Evolutionary conservation across 2,888 invertebrate species (phyloP), one percentile per base, ranked within the genome.

Genomic region (Osmoderma eremita): DNA sequence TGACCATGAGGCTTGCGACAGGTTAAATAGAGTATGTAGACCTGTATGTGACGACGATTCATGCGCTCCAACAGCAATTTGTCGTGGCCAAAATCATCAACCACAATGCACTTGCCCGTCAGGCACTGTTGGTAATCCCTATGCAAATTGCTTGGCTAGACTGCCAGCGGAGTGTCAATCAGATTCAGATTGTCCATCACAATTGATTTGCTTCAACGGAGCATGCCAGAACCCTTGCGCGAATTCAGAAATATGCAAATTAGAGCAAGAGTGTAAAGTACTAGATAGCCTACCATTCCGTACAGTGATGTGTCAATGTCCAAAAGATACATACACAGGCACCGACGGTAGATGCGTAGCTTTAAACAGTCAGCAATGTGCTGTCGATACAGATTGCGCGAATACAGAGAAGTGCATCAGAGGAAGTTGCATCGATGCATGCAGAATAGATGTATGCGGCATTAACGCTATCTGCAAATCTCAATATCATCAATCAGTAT

Each of bases 231-330:
- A 95, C 81, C 91, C 94, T 3, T 96, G 95, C 76, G 82, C 87
- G 10, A 81, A 86, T 3, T 87, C 88, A 6, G 88, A 89, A 72
- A 88, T 92, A 49, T 95, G 95, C 78, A 89, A 88, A 13, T 83
- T 86, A 3, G 92, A 92, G 71, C 92, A 95, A 74, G 87, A 90
- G 67, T 95, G 95, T 79, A 86, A 88, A 67, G 92, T 93, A 0
- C 84, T 92, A 10, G 92, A 94, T 74, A 90, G 93, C 0, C 78
- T 91, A 50, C 94, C 95, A 1, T 82, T 94, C 70, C 88, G 94
- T 61, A 94, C 94, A 0, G 90, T 95, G 74, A 91, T 94, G 74
- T 95, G 95, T 78, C 88, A 91, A 76, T 96, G 95, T 81, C 92
- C 94, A 13, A 86, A 90, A 42, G 94, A 94, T 69, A 92, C 91